Evolutionary conservation across 2,888 invertebrate species (phyloP), one percentile per base, ranked within the genome.

Genomic region (Yponomeuta cagnagella): DNA sequence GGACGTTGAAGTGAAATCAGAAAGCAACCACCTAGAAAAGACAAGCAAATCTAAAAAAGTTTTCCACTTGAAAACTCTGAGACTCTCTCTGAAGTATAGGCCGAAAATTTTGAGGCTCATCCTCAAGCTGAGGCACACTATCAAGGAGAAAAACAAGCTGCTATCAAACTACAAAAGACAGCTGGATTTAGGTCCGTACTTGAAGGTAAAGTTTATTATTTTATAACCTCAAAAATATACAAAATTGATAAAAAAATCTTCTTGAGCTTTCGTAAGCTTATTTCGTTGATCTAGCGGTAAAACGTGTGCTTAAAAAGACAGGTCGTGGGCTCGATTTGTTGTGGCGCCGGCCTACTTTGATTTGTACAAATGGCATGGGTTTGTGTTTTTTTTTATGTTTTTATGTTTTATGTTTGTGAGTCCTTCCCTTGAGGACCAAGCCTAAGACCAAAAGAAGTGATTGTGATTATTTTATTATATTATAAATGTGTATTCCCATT

Each of bases 41-140:
- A 66, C 52, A 8, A 6, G 12, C 8, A 66, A 64, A 63, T 10
- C 10, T 63, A 63, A 52, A 15, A 79, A 75, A 82, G 74, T 69
- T 58, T 63, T 43, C 37, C 10, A 52, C 10, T n/a, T 70, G 30
- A 70, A 79, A 75, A 82, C 74, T 68, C 80, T 91, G 65, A 83
- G 86, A 4, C 73, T 87, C 48, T 89, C 90, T 73, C 79, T 95
- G 48, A 86, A 87, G 76, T 92, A 93, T 74, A 90, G 93, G 73
- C 95, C 95, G 10, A 93, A 94, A 75, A 89, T 95, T 23, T 74
- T 93, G 58, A 87, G 89, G 74, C 93, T 94, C 71, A 93, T 95
- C 75, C 79, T 93, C 65, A 93, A 92, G 77, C 89, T 95, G 79
- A 92, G 93, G 72, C 89, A 89, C 52, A 88, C 87, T 72, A 91